Evolutionary conservation across 2,888 invertebrate genomes (phyloP), one percentile per base, ranked within the genome.

Genomic region (Idaea aversata): DNA sequence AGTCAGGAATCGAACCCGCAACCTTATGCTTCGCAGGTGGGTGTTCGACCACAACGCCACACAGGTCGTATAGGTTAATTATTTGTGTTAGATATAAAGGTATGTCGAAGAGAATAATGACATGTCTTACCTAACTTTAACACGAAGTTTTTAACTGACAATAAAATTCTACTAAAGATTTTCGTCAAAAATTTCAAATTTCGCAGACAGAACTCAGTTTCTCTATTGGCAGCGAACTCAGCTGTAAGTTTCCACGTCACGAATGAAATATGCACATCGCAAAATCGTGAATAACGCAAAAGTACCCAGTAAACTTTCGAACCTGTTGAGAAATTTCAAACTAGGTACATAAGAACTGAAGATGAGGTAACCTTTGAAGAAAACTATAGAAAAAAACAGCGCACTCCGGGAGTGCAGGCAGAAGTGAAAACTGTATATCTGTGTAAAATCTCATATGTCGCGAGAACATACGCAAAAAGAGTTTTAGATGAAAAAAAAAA

Each of bases 181-280:
- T 47, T 47, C 47, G 47, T 47, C 47, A 47, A 47, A 47, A 47
- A 47, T 47, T 10, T 47, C 7, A 10, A 47, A 47, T 47, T 47
- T 47, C 13, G 47, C 47, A 47, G 47, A 47, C 60, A 61, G 64
- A 47, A 66, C 64, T 25, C 34, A 66, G 62, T 62, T 25, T 47
- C 47, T 47, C 47, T 47, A 47, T 47, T 47, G 47, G 47, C 47
- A 47, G 47, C 47, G 67, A 68, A 67, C 71, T 67, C 70, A 68
- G 66, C 65, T 66, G 64, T 69, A 74, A 75, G 70, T 70, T 73
- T 66, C 66, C 62, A 62, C 67, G 73, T 74, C 70, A 70, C 70
- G 79, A 80, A 91, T 90, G 83, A 90, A 90, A 88, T 88, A 91
- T 91, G 88, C 85, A 89, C 84, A 83, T 82, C 77, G 70, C 72